Evolutionary conservation across 1,140 invertebrate genomes (phyloP).

Genomic region (Plectrocnemia conspersa): DNA sequence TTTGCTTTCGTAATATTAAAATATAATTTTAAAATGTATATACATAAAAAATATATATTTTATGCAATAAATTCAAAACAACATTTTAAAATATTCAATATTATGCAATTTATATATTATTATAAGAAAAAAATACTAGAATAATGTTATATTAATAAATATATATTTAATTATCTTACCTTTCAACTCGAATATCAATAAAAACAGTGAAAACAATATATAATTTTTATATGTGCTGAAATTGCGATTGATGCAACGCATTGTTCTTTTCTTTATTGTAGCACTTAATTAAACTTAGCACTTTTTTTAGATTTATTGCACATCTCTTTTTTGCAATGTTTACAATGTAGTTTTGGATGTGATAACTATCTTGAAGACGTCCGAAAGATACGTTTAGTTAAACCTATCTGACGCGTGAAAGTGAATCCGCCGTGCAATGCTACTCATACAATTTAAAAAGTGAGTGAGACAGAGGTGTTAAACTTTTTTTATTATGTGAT

Average conservation of each 20-base stretch:
- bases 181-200: constrained; percentile 29
- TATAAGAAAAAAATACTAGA: neutral
- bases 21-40: too few relatives aligned
- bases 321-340: neutral
- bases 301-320: too few relatives aligned
- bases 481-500: too few relatives aligned
- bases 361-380: constrained; percentile 1
- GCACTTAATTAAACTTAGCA: neutral
- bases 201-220: constrained; percentile 30
- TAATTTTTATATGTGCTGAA: constrained; percentile 16
- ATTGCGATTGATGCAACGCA: neutral
- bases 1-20: too few relatives aligned
- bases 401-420: constrained; percentile 16
- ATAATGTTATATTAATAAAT: too few relatives aligned
- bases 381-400: constrained; percentile 1
- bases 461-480: constrained; percentile 8
- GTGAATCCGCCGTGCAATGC: constrained; percentile 6
- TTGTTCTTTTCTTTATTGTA: neutral
- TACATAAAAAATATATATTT: too few relatives aligned
- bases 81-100: neutral
- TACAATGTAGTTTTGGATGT: too few relatives aligned
- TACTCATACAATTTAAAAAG: too few relatives aligned
- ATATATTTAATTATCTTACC: too few relatives aligned
- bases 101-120: neutral
- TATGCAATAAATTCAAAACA: constrained; percentile 16